phyloP scores from a whole-genome alignment of 2,113 vertebrate genomes.

The Lophochroa leadbeateri region DNA sequence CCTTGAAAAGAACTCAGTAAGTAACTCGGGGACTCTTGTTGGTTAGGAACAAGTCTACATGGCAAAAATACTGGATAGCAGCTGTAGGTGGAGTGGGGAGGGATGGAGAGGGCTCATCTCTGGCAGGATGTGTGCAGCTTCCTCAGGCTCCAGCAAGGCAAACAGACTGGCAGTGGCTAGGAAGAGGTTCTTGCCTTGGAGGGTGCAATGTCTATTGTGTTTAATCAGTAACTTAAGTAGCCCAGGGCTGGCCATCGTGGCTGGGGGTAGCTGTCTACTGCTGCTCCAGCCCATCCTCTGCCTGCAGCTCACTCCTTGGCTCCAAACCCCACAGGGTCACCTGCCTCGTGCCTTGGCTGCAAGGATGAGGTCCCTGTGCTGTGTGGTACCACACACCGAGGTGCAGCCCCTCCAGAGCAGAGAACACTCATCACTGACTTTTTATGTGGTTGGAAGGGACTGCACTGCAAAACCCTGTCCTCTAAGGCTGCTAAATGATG shows the following conservation, averaged over 20 bases:
- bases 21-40: neutral
- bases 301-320: fast-evolving
- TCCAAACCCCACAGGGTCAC: fast-evolving
- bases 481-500: neutral
- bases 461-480: neutral
- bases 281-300: neutral
- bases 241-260: fast-evolving
- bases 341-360: neutral
- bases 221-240: neutral
- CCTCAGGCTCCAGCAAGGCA: neutral
- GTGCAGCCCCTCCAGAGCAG: neutral
- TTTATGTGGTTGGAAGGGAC: neutral
- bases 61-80: neutral
- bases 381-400: fast-evolving
- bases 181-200: neutral
- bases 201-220: neutral
- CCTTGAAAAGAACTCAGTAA: neutral
- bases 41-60: neutral
- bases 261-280: fast-evolving
- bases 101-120: neutral
- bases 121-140: neutral
- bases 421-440: neutral
- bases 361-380: neutral
- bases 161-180: neutral
- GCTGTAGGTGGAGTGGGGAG: no score